Base-by-base conservation (phyloP, 2,113 vertebrate genomes). In the Dipodomys stephensi region DNA sequence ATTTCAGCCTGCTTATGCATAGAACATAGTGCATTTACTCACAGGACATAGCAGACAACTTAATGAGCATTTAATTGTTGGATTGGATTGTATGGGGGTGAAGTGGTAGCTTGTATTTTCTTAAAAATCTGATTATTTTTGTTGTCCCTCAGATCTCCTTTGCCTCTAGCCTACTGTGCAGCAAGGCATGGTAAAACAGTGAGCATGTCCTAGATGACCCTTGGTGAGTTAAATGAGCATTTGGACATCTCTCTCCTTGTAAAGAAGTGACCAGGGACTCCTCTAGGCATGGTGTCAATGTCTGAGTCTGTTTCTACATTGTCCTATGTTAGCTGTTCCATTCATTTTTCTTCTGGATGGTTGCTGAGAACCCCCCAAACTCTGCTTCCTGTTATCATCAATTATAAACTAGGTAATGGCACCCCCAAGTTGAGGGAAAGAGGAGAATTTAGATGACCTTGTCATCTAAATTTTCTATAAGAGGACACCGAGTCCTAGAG, bases 381-480 rank as follows among this genome's bases (percentile, higher is more conserved):
- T 32, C 23, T 78, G 10, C 76, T 82, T 88, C 57, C 39, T n/a
- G 23, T 64, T 32, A 11, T 57, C n/a, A 60, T 11, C 30, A 39
- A 46, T 46, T 0, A 0, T 44, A 32, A 87, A 71, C 23, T 84
- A 13, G 81, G 25, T 44, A 49, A 67, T 3, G 13, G 60, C 62
- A 74, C 5, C 20, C 57, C 28, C 53, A 49, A 13, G 2, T 32
- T 62, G 25, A 67, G 71, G 80, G 39, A 53, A 9, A 53, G 64
- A 72, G 35, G 32, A 16, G 7, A 35, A 1, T 4, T 27, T 68
- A 35, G 57, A 46, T 0, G 0, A 0, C 28, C 19, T 46, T 5
- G 3, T 60, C 28, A 39, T 39, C 44, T 77, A 28, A 39, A 5
- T 71, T 81, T 84, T 67, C 73, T 35, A 82, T 53, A 73, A 67